Conservation (phyloP, 2,888 invertebrate species). For the Cyclophora albipunctata region DNA sequence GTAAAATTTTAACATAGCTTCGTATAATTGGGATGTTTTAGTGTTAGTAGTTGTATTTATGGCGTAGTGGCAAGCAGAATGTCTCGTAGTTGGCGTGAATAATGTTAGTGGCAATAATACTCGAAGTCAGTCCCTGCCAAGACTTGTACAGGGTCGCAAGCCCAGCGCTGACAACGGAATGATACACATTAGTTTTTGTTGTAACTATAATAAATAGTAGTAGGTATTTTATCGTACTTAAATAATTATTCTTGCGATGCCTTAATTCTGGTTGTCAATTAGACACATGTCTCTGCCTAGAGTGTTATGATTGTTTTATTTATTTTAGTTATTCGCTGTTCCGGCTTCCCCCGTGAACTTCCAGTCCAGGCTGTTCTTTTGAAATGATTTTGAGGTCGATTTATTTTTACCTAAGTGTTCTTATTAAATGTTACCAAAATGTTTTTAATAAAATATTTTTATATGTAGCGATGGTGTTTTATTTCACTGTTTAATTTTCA, state of each 20-base stretch:
- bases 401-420: constrained; percentile 78
- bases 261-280: constrained; percentile 78
- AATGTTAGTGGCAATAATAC: constrained; percentile 72
- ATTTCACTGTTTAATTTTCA: constrained; percentile 14
- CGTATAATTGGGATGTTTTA: constrained; percentile 76
- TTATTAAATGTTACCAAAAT: constrained; percentile 78
- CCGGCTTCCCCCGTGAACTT: constrained; percentile 75
- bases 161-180: constrained; percentile 40
- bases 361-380: constrained; percentile 77
- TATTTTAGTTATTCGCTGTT: constrained; percentile 71
- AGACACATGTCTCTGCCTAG: constrained; percentile 75
- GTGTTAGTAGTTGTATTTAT: constrained; percentile 67
- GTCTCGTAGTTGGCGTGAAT: constrained; percentile 59
- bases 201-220: constrained; percentile 74
- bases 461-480: constrained; percentile 62
- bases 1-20: constrained; percentile 75
- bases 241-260: constrained; percentile 77
- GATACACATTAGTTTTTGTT: constrained; percentile 69
- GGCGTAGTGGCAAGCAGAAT: constrained; percentile 62
- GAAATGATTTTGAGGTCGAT: constrained; percentile 76
- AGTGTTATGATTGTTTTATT: constrained; percentile 74
- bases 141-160: constrained; percentile 31
- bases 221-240: constrained; percentile 77
- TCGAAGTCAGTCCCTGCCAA: constrained; percentile 62
- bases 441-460: constrained; percentile 78